Conservation (phyloP, 2,888 invertebrate species). For the Eustalomyia histrio region DNA sequence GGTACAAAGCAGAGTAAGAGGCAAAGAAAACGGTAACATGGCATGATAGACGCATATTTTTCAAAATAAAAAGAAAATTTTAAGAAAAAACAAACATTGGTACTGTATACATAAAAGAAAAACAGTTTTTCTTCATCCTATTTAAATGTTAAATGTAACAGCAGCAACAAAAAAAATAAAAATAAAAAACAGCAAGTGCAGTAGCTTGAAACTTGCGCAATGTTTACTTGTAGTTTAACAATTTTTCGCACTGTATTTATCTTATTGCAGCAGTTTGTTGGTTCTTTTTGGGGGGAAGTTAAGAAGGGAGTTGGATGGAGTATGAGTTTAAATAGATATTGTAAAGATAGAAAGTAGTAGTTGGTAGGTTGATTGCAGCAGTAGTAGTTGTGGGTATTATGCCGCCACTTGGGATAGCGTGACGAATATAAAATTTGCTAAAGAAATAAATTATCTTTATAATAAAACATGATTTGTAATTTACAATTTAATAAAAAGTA, state of each 20-base stretch:
- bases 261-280: neutral
- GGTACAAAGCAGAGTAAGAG: neutral
- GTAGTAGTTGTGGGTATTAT: slow-evolving; percentile 10
- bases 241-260: slow-evolving; percentile 38
- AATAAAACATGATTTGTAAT: slow-evolving; percentile 35
- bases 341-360: slow-evolving; percentile 45
- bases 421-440: slow-evolving; percentile 41
- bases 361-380: slow-evolving; percentile 1
- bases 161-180: too few relatives aligned
- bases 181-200: slow-evolving; percentile 43
- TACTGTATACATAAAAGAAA: slow-evolving; percentile 23
- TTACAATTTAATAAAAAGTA: slow-evolving; percentile 39
- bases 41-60: slow-evolving; percentile 58
- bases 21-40: slow-evolving; percentile 46
- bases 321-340: slow-evolving; percentile 17
- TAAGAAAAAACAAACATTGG: slow-evolving; percentile 33
- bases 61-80: slow-evolving; percentile 40
- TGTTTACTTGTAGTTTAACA: slow-evolving; percentile 44
- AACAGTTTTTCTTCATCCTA: slow-evolving; percentile 23
- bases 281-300: slow-evolving; percentile 7
- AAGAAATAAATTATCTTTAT: slow-evolving; percentile 26
- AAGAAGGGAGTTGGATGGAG: neutral
- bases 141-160: slow-evolving; percentile 44
- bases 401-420: slow-evolving; percentile 44
- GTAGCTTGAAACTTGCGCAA: slow-evolving; percentile 65